phyloP scores from a whole-genome alignment of 2,113 vertebrate species.

The Pelecanus crispus region DNA sequence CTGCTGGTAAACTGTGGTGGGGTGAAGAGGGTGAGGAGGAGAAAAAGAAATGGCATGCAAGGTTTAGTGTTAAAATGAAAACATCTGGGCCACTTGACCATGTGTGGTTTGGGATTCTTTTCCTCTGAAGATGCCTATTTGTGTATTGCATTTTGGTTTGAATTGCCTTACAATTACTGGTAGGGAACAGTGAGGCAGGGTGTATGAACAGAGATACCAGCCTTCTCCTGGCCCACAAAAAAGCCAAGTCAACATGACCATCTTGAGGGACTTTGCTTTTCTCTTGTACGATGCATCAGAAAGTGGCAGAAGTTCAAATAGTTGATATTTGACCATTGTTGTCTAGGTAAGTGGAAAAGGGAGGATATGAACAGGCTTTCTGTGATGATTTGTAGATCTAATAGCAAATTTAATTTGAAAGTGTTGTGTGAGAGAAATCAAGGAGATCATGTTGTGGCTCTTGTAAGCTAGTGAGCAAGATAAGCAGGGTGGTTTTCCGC shows the following conservation, averaged over 20 bases:
- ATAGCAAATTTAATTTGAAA: background rate
- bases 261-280: background rate
- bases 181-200: background rate
- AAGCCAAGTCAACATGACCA: background rate
- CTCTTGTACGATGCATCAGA: background rate
- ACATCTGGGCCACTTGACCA: background rate
- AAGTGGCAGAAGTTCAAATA: background rate
- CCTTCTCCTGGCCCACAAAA: background rate
- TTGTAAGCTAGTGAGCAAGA: background rate
- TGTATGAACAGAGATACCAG: background rate
- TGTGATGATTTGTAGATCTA: background rate
- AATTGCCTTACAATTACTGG: background rate
- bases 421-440: background rate
- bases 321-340: background rate
- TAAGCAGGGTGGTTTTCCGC: background rate
- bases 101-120: background rate
- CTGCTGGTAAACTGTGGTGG: background rate
- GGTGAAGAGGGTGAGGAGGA: background rate
- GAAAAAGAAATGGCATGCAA: background rate
- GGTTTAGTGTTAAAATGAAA: background rate
- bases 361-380: background rate
- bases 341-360: background rate
- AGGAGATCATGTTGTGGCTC: background rate
- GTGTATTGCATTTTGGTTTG: background rate
- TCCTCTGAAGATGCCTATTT: background rate